Conservation (phyloP, 1,140 invertebrate species). For the Elysia chlorotica region DNA sequence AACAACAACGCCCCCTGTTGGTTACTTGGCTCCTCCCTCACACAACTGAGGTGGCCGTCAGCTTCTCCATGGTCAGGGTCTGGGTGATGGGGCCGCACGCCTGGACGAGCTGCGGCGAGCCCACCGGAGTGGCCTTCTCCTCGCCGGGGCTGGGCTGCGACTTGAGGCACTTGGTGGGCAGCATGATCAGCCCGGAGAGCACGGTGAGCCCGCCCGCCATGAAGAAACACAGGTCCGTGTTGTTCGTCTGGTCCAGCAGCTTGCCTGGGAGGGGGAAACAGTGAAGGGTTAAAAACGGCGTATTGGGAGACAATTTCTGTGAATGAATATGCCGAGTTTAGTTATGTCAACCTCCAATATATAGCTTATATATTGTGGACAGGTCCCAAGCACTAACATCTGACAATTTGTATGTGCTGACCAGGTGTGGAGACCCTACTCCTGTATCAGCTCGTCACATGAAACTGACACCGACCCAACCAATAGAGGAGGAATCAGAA, state of each 20-base stretch:
- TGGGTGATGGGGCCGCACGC: no score
- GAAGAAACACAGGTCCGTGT: constrained; percentile 8
- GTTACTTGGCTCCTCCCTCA: no score
- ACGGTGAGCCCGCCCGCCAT: constrained; percentile 6
- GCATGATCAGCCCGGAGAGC: constrained; percentile 13
- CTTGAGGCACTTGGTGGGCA: background rate
- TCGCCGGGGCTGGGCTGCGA: no score
- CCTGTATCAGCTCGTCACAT: background rate
- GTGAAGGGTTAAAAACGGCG: background rate
- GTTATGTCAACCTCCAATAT: background rate
- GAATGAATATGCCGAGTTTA: background rate
- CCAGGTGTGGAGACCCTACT: background rate
- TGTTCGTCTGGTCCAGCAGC: background rate
- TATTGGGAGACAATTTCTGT: background rate
- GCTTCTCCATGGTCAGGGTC: no score
- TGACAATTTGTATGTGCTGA: background rate
- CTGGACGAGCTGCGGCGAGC: no score
- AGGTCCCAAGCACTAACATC: no score
- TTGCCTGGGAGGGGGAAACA: constrained; percentile 20
- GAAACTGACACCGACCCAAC: no score
- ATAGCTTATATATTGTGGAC: no score
- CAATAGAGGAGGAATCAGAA: no score
- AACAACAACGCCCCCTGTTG: no score
- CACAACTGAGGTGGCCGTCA: no score
- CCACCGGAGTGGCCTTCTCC: no score